Conservation (phyloP, 37 sponge, comb jelly and placozoan genomes). For the Eunapius fragilis region DNA sequence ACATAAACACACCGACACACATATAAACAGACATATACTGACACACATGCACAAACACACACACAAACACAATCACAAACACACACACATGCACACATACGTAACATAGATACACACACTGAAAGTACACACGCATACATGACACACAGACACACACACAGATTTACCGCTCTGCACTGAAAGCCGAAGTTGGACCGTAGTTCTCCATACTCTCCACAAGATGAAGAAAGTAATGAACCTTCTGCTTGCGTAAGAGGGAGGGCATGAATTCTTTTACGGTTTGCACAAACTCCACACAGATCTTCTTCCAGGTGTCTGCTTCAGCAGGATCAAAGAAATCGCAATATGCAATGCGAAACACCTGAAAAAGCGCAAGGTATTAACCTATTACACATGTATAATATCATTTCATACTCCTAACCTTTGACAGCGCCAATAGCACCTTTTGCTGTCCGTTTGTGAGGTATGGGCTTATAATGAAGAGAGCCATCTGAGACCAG, state of each 20-base stretch:
- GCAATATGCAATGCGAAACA: not conserved
- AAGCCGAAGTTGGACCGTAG: not conserved
- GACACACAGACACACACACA: not conserved
- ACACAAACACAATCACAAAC: no score
- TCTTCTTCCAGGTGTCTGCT: not conserved
- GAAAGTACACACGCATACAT: not conserved
- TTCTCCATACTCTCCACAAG: not conserved
- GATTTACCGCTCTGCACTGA: not conserved
- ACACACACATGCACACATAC: no score
- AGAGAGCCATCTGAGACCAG: conserved; percentile 33
- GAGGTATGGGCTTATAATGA: conserved; percentile 13
- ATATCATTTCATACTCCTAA: not conserved
- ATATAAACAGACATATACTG: no score
- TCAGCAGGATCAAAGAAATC: not conserved
- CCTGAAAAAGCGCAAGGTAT: no score
- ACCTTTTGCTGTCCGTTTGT: not conserved
- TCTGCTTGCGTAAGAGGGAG: not conserved
- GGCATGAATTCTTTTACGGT: not conserved
- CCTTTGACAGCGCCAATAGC: conserved; percentile 11
- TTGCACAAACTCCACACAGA: not conserved
- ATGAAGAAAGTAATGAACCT: not conserved
- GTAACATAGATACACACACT: no score
- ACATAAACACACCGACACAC: no score
- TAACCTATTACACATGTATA: not conserved
- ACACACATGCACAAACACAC: no score